phyloP scores from a whole-genome alignment of 2,113 vertebrate genomes.

The Rhinoptilus africanus region DNA sequence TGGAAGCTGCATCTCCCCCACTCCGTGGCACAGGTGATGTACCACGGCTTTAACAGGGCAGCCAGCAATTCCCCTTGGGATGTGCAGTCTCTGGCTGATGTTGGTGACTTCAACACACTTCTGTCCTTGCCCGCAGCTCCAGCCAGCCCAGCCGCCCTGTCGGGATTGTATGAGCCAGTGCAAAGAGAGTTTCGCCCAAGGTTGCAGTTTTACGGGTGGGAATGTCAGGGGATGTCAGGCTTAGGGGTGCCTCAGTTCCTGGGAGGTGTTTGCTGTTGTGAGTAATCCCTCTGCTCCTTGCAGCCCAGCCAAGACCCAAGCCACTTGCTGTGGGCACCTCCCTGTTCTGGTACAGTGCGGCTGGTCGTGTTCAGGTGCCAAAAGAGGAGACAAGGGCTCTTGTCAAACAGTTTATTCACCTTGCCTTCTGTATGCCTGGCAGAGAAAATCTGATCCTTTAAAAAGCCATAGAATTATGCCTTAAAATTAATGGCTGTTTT shows the following conservation, averaged over 20 bases:
- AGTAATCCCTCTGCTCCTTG: background rate
- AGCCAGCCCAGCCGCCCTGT: background rate
- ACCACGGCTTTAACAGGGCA: background rate
- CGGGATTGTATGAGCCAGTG: background rate
- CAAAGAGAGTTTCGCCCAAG: background rate
- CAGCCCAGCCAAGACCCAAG: background rate
- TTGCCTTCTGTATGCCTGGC: background rate
- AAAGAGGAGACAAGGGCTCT: background rate
- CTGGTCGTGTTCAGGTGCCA: background rate
- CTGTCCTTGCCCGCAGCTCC: background rate
- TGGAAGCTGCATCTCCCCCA: background rate
- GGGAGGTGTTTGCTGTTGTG: background rate
- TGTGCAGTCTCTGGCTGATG: background rate
- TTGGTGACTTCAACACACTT: background rate
- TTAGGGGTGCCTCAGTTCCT: background rate
- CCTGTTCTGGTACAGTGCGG: rapidly evolving
- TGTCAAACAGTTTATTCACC: background rate
- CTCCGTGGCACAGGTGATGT: background rate
- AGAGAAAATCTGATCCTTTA: background rate
- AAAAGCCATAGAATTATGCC: background rate
- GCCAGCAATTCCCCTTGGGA: background rate
- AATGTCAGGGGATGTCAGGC: background rate
- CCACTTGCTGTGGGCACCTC: background rate
- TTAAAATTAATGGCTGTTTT: background rate
- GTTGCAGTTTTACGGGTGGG: background rate